phyloP scores from a whole-genome alignment of 2,888 invertebrate genomes.

The Euspilapteryx auroguttella region DNA sequence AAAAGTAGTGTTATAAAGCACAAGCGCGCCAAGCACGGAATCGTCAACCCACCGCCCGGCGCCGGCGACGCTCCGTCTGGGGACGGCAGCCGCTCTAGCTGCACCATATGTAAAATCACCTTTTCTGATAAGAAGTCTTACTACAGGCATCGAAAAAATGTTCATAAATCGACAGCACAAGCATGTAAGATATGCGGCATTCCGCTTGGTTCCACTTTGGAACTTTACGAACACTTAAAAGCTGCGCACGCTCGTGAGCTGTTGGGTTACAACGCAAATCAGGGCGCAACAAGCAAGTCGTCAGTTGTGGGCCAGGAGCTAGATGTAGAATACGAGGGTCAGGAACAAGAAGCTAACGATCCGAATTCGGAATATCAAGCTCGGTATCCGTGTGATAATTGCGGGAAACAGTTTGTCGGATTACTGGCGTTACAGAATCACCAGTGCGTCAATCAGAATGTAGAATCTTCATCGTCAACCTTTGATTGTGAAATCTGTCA shows the following conservation, averaged over 20 bases:
- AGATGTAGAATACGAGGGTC: slow-evolving; percentile 34
- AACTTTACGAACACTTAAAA: slow-evolving; percentile 65
- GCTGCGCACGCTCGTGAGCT: slow-evolving; percentile 59
- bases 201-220: slow-evolving; percentile 62
- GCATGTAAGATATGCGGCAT: slow-evolving; percentile 68
- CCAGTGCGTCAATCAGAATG: slow-evolving; percentile 42
- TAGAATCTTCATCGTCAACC: slow-evolving; percentile 30
- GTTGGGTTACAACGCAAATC: slow-evolving; percentile 44
- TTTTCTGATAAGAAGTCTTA: slow-evolving; percentile 64
- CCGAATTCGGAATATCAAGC: slow-evolving; percentile 47
- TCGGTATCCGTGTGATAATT: slow-evolving; percentile 55
- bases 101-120: slow-evolving; percentile 63
- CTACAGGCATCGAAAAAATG: slow-evolving; percentile 61
- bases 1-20: slow-evolving; percentile 51
- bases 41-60: slow-evolving; percentile 23
- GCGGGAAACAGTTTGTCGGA: slow-evolving; percentile 58
- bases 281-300: slow-evolving; percentile 33
- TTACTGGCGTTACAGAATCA: slow-evolving; percentile 55
- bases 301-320: slow-evolving; percentile 27
- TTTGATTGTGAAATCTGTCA: slow-evolving; percentile 68
- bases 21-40: slow-evolving; percentile 53
- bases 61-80: slow-evolving; percentile 18
- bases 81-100: slow-evolving; percentile 44
- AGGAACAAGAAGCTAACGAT: slow-evolving; percentile 32
- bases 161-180: slow-evolving; percentile 53